Base-by-base conservation (phyloP, 2,797 vertebrate genomes). In the Austrolebias charrua region DNA sequence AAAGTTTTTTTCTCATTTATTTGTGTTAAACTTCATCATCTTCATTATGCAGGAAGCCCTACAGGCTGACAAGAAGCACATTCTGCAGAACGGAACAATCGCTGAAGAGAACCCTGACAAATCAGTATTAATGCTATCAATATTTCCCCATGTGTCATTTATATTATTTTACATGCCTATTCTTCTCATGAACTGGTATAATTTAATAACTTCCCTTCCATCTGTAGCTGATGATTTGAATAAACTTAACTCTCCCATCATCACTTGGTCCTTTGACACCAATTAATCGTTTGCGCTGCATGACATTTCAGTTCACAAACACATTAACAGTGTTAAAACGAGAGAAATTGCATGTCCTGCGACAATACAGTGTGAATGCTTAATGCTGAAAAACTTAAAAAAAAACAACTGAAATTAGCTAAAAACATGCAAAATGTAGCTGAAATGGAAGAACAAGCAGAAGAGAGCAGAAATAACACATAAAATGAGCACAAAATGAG, bases 71-170 rank as follows among this genome's bases (percentile, higher is more conserved):
- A 64, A 77, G 72, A 60, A 65, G 1, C 46, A 70, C 61, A 82
- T 90, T 48, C 75, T 93, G 74, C 88, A 91, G 80, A 95, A 93
- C 1, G 92, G 90, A 33, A 89, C 87, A 3, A 78, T 87, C 52
- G 68, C 47, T 7, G 87, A 87, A 43, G 87, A 81, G 49, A 80
- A 78, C 69, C 62, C 49, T 19, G 83, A 86, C 65, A 79, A 89
- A 19, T 70, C 85, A 72, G 78, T 83, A 88, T 86, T 93, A 94
- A 93, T 76, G 73, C 1, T 74, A 62, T 66, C 63, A 50, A 55
- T 24, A 6, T 57, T 29, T 72, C 60, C 51, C 38, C 43, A 15
- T 19, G 46, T 44, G 20, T 31, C 20, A 71, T 84, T 82, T 86
- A n/a, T n/a, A n/a, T n/a, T n/a, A n/a, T 63, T 82, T 59, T 35